Percentiles rank a stretch among this genome's conserved stretches.
These are phyloP conservation scores for Apodemus sylvaticus DNA, from an alignment of 2,113 vertebrate genomes.

Conservation along the genomic window DNA sequence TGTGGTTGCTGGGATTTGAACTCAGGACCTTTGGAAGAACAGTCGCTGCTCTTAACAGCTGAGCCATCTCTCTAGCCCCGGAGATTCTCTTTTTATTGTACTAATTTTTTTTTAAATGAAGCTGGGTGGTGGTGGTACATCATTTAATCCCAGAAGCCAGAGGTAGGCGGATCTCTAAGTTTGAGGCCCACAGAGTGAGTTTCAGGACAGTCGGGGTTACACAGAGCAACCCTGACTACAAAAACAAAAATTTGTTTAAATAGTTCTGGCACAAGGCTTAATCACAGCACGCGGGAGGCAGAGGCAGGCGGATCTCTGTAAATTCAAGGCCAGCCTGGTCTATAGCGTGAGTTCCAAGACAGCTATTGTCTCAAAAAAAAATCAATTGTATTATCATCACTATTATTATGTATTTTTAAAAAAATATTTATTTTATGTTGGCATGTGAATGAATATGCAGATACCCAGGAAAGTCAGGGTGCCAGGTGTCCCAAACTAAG, in stretches of 20 bases:
- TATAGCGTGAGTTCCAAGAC: background rate
- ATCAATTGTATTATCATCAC: background rate
- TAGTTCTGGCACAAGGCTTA: background rate
- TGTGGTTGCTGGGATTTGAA: too few species aligned
- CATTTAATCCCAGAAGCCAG: too few species aligned
- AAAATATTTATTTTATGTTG: background rate
- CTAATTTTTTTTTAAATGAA: background rate
- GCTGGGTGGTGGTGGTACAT: too few species aligned
- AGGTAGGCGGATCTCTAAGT: too few species aligned
- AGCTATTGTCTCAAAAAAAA: background rate
- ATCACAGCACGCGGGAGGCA: background rate
- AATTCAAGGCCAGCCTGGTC: background rate
- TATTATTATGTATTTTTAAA: too few species aligned
- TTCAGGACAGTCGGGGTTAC: too few species aligned
- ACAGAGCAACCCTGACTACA: too few species aligned
- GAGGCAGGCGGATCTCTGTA: background rate
- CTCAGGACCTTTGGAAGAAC: too few species aligned
- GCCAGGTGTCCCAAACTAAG: background rate
- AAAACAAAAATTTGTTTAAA: background rate
- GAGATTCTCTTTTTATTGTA: background rate
- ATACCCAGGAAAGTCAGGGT: background rate
- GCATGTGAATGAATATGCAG: background rate
- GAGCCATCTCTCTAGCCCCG: too few species aligned
- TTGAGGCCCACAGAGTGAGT: too few species aligned
- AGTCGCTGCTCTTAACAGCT: too few species aligned